Conservation (phyloP, 2,888 invertebrate species). For the Archips xylosteana region DNA sequence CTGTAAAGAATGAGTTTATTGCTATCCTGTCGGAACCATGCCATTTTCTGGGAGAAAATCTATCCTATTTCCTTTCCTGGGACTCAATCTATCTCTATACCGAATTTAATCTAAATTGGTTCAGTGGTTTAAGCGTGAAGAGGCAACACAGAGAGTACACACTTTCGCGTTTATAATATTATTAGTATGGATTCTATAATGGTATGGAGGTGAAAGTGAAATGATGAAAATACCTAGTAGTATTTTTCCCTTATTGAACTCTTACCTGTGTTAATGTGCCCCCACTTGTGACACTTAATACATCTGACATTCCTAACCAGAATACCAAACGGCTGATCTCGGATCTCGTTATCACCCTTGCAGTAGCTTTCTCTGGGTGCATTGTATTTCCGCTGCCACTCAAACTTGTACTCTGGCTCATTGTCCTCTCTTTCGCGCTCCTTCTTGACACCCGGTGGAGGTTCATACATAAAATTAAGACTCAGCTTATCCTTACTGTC, state of each 20-base stretch:
- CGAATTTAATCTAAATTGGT: no score
- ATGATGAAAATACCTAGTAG: not conserved
- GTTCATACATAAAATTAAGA: constrained; percentile 99
- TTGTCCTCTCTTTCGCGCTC: constrained; percentile 96
- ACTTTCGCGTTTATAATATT: no score
- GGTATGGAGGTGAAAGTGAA: not conserved
- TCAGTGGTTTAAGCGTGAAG: no score
- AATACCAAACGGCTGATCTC: constrained; percentile 99
- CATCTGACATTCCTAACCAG: constrained; percentile 98
- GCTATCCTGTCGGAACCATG: no score
- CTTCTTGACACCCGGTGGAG: constrained; percentile 98
- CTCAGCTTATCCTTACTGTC: constrained; percentile 99
- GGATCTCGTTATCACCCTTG: constrained; percentile 98
- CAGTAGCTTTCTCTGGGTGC: constrained; percentile 99
- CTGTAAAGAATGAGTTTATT: no score
- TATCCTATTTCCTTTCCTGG: no score
- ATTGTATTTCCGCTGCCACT: constrained; percentile 99
- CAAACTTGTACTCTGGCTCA: constrained; percentile 99
- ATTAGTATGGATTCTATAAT: not conserved
- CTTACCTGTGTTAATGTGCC: constrained; percentile 97
- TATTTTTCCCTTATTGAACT: not conserved
- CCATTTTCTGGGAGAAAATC: no score
- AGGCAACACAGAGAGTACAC: no score
- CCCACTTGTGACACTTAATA: constrained; percentile 99
- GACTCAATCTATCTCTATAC: no score